Evolutionary conservation across 2,797 vertebrate genomes (phyloP).

Genomic region (Mormyrops boulengeri): DNA sequence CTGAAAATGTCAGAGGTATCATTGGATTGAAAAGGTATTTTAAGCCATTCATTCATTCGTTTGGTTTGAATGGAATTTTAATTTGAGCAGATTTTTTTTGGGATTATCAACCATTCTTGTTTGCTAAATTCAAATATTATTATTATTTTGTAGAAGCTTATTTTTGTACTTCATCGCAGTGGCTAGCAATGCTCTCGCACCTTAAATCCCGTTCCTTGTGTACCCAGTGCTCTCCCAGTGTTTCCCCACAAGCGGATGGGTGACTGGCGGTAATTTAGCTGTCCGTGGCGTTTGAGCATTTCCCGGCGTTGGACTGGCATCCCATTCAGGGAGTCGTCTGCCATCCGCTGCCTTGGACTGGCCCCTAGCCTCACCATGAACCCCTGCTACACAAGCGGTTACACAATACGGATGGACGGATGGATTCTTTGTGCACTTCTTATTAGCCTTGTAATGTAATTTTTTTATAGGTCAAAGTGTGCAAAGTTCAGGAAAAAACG

Average conservation of each 20-base stretch:
- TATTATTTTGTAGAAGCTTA: neutral
- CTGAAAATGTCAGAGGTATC: neutral
- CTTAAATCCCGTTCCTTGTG: neutral
- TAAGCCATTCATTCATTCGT: neutral
- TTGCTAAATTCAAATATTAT: neutral
- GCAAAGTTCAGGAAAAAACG: neutral
- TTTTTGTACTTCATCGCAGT: neutral
- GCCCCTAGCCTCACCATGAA: neutral
- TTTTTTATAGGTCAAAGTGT: neutral
- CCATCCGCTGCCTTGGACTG: neutral
- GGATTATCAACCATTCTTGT: neutral
- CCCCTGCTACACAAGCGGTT: neutral
- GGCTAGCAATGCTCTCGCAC: neutral
- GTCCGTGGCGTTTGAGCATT: neutral
- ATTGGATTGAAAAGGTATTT: neutral
- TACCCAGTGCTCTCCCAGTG: neutral
- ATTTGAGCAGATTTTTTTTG: neutral
- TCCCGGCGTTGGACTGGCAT: neutral
- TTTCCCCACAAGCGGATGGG: neutral
- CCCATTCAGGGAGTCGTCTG: neutral
- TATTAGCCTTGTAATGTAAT: neutral
- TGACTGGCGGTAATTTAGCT: neutral
- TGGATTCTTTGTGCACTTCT: neutral
- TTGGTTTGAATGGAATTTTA: neutral
- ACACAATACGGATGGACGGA: neutral